These are phyloP conservation scores for Odontamblyopus rebecca DNA, from an alignment of 2,797 vertebrate genomes.

Conservation along the genomic window DNA sequence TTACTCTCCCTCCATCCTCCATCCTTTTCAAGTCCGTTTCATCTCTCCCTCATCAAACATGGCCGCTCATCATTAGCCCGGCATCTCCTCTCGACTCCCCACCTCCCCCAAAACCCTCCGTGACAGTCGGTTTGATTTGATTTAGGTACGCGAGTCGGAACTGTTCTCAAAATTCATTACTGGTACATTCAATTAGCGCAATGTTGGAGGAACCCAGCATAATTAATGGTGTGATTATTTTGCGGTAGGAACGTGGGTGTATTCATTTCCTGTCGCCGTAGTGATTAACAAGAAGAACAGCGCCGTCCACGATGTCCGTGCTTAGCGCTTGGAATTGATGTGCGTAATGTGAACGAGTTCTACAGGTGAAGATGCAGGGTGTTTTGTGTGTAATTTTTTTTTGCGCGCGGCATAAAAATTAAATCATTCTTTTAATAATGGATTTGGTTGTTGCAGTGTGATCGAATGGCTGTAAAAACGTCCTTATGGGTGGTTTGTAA, in stretches of 20 bases:
- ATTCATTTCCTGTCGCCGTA: constrained; percentile 37
- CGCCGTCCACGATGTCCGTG: constrained; percentile 38
- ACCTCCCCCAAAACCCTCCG: constrained; percentile 19
- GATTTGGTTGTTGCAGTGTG: constrained; percentile 20
- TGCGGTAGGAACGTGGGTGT: constrained; percentile 30
- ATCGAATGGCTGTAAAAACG: constrained; percentile 11
- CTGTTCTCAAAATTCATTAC: constrained; percentile 42
- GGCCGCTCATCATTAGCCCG: constrained; percentile 49
- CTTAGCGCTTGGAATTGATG: constrained; percentile 54
- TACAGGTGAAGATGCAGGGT: constrained; percentile 29
- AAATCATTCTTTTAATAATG: constrained; percentile 37
- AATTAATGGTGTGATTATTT: constrained; percentile 67
- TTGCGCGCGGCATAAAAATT: neutral
- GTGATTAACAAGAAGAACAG: constrained; percentile 53
- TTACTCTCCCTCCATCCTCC: constrained; percentile 23
- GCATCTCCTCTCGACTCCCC: constrained; percentile 39
- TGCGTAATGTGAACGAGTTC: constrained; percentile 35
- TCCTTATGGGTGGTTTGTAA: constrained; percentile 14
- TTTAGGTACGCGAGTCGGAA: constrained; percentile 33
- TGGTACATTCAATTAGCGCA: constrained; percentile 50
- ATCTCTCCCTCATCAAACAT: constrained; percentile 56
- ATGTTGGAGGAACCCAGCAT: constrained; percentile 11
- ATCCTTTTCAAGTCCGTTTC: constrained; percentile 54
- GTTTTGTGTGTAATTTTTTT: constrained; percentile 21
- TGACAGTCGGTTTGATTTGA: constrained; percentile 43